phyloP scores from a whole-genome alignment of 2,113 vertebrate species.

The Crotalus horridus region DNA sequence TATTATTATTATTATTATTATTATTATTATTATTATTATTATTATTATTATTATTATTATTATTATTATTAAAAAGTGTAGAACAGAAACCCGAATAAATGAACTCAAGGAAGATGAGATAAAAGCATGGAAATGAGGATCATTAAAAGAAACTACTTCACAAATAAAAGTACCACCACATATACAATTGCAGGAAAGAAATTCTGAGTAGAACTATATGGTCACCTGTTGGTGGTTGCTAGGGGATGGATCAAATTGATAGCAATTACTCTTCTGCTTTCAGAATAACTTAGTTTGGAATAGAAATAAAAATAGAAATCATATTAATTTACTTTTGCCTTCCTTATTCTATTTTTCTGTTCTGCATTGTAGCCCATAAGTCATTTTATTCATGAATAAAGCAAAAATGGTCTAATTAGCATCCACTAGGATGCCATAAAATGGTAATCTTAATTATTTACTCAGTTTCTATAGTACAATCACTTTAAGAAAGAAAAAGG shows the following conservation, averaged over 20 bases:
- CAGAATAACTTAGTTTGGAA: neutral
- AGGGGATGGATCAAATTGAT: neutral
- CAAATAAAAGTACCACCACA: neutral
- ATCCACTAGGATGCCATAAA: slow-evolving; percentile 25
- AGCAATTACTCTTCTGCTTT: neutral
- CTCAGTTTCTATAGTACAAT: slow-evolving; percentile 3
- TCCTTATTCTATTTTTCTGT: neutral
- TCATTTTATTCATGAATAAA: neutral
- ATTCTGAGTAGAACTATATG: neutral
- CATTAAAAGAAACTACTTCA: neutral
- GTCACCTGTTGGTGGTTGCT: neutral
- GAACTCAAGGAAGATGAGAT: neutral
- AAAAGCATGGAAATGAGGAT: neutral
- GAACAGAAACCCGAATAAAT: neutral
- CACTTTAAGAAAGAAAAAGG: neutral
- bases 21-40: neutral
- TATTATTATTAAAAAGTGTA: neutral
- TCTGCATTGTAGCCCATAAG: neutral
- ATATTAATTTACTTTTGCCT: neutral
- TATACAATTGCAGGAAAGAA: neutral
- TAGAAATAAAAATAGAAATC: neutral
- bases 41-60: too few relatives aligned
- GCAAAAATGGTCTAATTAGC: slow-evolving; percentile 40
- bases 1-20: too few relatives aligned
- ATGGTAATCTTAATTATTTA: slow-evolving; percentile 46